These are phyloP conservation scores for Syrrhaptes paradoxus DNA, from an alignment of 2,113 vertebrate genomes.

Conservation along the genomic window DNA sequence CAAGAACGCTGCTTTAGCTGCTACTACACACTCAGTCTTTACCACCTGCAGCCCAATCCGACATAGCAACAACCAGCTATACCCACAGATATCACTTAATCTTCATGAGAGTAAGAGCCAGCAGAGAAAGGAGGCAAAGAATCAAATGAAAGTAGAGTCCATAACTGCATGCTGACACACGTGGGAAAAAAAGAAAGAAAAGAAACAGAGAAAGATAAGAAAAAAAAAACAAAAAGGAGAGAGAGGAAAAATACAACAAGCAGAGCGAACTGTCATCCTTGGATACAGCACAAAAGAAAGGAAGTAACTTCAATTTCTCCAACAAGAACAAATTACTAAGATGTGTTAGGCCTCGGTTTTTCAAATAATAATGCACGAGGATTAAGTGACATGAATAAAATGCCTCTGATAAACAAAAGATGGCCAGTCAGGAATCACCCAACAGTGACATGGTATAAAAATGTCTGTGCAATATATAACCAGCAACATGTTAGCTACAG, in stretches of 20 bases:
- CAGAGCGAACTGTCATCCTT: background rate
- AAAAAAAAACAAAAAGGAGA: background rate
- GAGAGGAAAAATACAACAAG: background rate
- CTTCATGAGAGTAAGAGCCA: background rate
- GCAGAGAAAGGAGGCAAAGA: background rate
- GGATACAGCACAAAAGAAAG: background rate
- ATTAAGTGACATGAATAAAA: background rate
- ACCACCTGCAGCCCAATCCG: background rate
- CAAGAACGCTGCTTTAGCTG: background rate
- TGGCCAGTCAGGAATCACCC: background rate
- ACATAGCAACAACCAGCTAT: background rate
- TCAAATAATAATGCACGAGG: background rate
- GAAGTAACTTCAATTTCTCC: background rate
- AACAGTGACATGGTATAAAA: background rate
- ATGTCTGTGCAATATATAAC: background rate
- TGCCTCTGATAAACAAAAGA: accelerated
- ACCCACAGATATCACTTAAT: background rate
- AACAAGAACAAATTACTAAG: background rate
- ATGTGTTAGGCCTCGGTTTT: background rate
- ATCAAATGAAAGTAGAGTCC: background rate
- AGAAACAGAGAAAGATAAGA: background rate
- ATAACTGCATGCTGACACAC: background rate
- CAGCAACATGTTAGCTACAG: background rate
- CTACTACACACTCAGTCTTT: background rate
- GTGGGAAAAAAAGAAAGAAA: background rate